A percentile compares a stretch with the other conserved stretches of the same genome.
These are phyloP conservation scores for Pterostichus niger DNA, from an alignment of 2,888 invertebrate species.

Conservation along the genomic window DNA sequence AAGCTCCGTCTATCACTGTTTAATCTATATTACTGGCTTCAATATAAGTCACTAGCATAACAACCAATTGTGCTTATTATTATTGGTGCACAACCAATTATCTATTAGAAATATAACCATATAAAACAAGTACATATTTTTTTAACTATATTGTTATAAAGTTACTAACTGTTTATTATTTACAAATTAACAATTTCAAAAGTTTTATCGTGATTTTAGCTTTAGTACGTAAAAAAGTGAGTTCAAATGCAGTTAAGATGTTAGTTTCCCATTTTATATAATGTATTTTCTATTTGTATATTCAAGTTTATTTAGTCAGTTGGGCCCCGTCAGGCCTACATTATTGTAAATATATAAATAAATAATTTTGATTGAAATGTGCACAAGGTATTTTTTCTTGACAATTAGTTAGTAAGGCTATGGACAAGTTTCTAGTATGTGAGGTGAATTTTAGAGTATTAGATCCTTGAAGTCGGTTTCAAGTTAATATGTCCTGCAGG, in stretches of 20 bases:
- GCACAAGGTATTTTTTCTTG: no score
- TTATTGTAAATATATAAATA: slow-evolving; percentile 31
- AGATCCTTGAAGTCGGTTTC: no score
- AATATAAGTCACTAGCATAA: no score
- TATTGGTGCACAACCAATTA: no score
- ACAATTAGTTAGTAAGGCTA: no score
- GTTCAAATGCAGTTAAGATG: neutral
- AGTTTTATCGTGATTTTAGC: slow-evolving; percentile 4
- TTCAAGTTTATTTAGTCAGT: neutral
- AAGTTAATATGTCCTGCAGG: no score
- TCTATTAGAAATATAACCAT: no score
- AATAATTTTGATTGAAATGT: slow-evolving; percentile 21
- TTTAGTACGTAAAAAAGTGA: slow-evolving; percentile 2
- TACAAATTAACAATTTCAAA: slow-evolving; percentile 3
- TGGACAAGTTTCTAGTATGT: no score
- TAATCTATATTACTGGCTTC: no score
- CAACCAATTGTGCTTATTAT: no score
- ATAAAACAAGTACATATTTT: neutral
- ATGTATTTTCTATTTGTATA: slow-evolving; percentile 28
- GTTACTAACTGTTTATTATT: slow-evolving; percentile 1
- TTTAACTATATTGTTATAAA: slow-evolving; percentile 5
- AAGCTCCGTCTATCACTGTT: slow-evolving; percentile 73
- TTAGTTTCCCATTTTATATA: slow-evolving; percentile 1
- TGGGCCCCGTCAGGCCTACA: neutral
- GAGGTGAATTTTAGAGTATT: no score